Base-by-base conservation (phyloP, 2,888 invertebrate species). In the Antheraea assamensis region DNA sequence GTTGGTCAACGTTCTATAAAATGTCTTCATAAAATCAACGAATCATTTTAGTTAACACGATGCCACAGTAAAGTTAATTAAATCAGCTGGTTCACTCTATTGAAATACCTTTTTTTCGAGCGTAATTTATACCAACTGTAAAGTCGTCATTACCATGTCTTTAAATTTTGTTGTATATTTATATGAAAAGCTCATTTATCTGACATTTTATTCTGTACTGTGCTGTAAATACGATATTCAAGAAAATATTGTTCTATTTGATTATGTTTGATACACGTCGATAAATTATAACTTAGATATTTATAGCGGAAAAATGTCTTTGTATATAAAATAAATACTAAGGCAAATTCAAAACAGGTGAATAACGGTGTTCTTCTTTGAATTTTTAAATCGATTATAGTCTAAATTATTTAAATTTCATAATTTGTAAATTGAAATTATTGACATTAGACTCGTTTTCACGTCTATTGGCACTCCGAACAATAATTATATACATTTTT, bases 11-110 rank as follows among this genome's bases (percentile, higher is more conserved):
- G 31, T 66, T 66, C 66, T 66, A 31, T 66, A 8, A 24, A 66
- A n/a, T 30, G 35, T 66, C 13, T 31, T 66, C n/a, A 35, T 77
- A 58, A 74, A 82, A 85, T 85, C 81, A 84, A 82, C 82, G 82
- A 81, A 83, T 84, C 82, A 76, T 82, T 85, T 83, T 77, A 81
- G 77, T 42, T 42, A 42, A 42, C 70, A 58, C 42, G 68, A 76
- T 35, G 35, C 35, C 13, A 68, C 35, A 35, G 68, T 35, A 68
- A 68, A 68, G 35, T 10, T 15, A 21, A 3, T 15, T 5, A 30
- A 64, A 64, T 8, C 61, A 64, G 61, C 30, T 64, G 10, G 27
- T 30, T 64, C 30, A 64, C 15, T 64, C 1, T 58, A 24, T 13
- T 58, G 24, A 24, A 58, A 24, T 58, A 13, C 0, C 13, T 58